These are phyloP conservation scores for Macrosoma leucophasiata DNA, from an alignment of 2,888 invertebrate genomes.

Conservation along the genomic window DNA sequence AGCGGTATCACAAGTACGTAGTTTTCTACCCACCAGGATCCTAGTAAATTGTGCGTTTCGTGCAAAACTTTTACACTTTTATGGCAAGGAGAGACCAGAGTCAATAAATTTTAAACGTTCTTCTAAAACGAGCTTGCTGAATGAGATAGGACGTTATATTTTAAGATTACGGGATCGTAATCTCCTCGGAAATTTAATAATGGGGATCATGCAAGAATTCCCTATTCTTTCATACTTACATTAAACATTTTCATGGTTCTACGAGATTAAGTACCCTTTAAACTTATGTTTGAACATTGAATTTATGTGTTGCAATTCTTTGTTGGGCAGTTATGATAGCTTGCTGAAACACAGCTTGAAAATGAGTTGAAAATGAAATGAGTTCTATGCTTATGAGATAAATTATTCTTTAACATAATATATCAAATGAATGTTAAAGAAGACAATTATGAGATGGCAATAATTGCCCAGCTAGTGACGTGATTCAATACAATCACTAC, in stretches of 20 bases:
- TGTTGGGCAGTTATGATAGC: too few relatives aligned
- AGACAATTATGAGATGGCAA: slow-evolving; percentile 41
- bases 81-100: slow-evolving; percentile 42
- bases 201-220: slow-evolving; percentile 44
- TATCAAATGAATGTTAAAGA: too few relatives aligned
- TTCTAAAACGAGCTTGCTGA: slow-evolving; percentile 47
- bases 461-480: slow-evolving; percentile 46
- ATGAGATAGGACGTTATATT: slow-evolving; percentile 51
- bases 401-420: too few relatives aligned
- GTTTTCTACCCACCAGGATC: slow-evolving; percentile 37
- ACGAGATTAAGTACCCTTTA: slow-evolving; percentile 4
- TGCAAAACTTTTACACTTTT: slow-evolving; percentile 54
- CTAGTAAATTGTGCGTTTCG: slow-evolving; percentile 48
- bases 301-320: too few relatives aligned
- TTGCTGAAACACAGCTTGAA: too few relatives aligned
- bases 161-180: slow-evolving; percentile 57
- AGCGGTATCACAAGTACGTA: slow-evolving; percentile 37
- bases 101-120: slow-evolving; percentile 49
- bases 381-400: too few relatives aligned
- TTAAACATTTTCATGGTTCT: slow-evolving; percentile 28
- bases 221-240: slow-evolving; percentile 32
- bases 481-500: slow-evolving; percentile 38
- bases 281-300: too few relatives aligned
- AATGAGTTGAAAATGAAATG: too few relatives aligned
- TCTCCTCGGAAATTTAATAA: slow-evolving; percentile 59